Evolutionary conservation across 2,888 invertebrate species (phyloP), one percentile per base, ranked within the genome.

Genomic region (Drosophila mayaguana): DNA sequence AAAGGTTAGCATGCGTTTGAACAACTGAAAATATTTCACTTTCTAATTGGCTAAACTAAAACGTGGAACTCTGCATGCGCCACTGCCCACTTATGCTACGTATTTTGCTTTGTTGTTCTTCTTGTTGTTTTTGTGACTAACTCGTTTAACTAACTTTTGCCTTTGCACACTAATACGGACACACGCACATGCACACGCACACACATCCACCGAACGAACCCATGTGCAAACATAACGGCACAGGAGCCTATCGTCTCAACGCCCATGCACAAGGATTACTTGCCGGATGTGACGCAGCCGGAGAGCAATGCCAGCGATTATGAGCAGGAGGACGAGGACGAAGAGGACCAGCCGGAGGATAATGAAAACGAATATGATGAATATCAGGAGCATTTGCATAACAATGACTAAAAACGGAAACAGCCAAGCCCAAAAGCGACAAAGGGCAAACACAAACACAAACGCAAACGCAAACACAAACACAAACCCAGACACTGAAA

Each of bases 361-460:
- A 94, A 91, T 68, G 93, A 94, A 80, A 95, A 95, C 69, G 95
- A 95, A 84, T 94, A 95, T 83, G 95, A 95, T 94, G 95, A 93
- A 93, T 95, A 93, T 88, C 92, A 92, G 83, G 93, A 93, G 78
- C 92, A 93, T 91, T 90, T 92, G 83, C 93, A 93, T 88, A 86
- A 90, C 87, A 92, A 91, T 81, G 89, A 89, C 80, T 93, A 93
- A 79, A 92, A 93, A 89, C 84, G 74, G 73, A 78, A 70, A 62
- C 50, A 63, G 48, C 56, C 45, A 60, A 38, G 61, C 60, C 38
- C 55, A 51, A 63, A 60, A 50, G 48, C 48, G 61, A 62, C 73
- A 62, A 73, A 70, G 73, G 63, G 61, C 63, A 70, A 65, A 64
- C 69, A 63, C 73, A 72, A 65, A 28, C 28, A 8, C 28, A 28